Evolutionary conservation across 2,797 vertebrate species (phyloP), one percentile per base, ranked within the genome.

Genomic region (Phataginus tetradactyla): DNA sequence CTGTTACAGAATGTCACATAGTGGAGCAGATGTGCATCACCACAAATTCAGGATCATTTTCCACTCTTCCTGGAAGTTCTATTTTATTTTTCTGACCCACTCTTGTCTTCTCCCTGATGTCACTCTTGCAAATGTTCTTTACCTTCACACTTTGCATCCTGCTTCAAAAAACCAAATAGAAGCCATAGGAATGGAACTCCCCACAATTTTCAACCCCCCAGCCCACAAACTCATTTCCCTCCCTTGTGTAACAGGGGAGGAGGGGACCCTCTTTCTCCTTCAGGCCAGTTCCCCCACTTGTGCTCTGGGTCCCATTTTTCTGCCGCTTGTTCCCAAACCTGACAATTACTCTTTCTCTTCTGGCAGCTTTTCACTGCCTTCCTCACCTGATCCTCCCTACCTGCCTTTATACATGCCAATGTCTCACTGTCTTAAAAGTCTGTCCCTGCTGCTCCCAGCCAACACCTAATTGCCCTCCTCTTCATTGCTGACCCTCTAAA

Each of bases 111-210:
- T 86, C 63, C 85, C 37, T 93, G 21, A 59, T 90, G 78, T 55
- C 51, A 81, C 53, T 77, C 57, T 95, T 90, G 86, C 37, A 87
- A 68, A 63, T 92, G 57, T 89, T 95, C 75, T 87, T 94, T 94
- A 81, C 80, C 63, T 95, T 95, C 68, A 90, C 80, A 92, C 77
- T 85, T 71, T 23, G 51, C 68, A 80, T 93, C 51, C 79, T 96
- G 71, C 92, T 96, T 97, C 68, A 72, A 74, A 84, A 91, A 96
- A 84, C 49, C 81, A 72, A 92, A 69, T 69, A 96, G 85, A 95
- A 92, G 49, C 61, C 45, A 3, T 92, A 83, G 83, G 72, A 96
- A 87, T 63, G 27, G 45, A 86, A 96, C 63, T 90, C 42, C 37
- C n/a, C 77, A 42, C 7, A 27, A 32, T 37, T 93, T 86, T 51